Percentiles rank a stretch among this genome's conserved stretches.
Evolutionary conservation across 2,113 vertebrate genomes (phyloP).

Genomic region (Catharus bicknelli): DNA sequence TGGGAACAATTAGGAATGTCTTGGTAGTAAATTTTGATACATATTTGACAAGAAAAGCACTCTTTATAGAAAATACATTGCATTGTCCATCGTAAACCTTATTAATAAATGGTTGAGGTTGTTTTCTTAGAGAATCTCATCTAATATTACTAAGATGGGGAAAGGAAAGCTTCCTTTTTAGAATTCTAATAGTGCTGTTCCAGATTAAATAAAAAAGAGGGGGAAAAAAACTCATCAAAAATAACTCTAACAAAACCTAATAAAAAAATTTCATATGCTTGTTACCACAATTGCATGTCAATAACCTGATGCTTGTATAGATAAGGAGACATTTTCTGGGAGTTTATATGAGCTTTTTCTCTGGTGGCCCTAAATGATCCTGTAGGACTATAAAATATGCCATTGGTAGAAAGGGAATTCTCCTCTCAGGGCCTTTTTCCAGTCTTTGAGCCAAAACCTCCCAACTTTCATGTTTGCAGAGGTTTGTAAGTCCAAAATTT

Average conservation of each 20-base stretch:
- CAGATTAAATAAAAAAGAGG: not conserved
- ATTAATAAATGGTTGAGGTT: not conserved
- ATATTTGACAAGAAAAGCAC: not conserved
- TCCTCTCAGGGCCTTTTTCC: not conserved
- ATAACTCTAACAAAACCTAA: not conserved
- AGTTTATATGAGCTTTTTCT: not conserved
- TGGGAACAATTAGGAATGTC: not conserved
- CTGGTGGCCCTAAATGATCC: not conserved
- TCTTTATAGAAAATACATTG: not conserved
- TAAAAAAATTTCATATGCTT: not conserved
- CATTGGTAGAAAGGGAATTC: not conserved
- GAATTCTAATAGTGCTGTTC: not conserved
- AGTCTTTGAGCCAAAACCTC: not conserved
- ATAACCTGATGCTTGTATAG: not conserved
- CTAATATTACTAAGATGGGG: not conserved
- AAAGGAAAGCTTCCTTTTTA: not conserved
- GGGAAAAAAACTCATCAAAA: rapidly evolving
- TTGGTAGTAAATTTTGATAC: not conserved
- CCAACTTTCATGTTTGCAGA: not conserved
- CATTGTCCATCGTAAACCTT: not conserved
- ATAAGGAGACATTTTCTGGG: not conserved
- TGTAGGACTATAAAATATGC: not conserved
- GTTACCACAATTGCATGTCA: not conserved
- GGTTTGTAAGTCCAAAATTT: not conserved
- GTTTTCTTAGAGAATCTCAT: not conserved